Evolutionary conservation across 1,140 invertebrate genomes (phyloP), one percentile per base, ranked within the genome.

Genomic region (Pogonomyrmex californicus): DNA sequence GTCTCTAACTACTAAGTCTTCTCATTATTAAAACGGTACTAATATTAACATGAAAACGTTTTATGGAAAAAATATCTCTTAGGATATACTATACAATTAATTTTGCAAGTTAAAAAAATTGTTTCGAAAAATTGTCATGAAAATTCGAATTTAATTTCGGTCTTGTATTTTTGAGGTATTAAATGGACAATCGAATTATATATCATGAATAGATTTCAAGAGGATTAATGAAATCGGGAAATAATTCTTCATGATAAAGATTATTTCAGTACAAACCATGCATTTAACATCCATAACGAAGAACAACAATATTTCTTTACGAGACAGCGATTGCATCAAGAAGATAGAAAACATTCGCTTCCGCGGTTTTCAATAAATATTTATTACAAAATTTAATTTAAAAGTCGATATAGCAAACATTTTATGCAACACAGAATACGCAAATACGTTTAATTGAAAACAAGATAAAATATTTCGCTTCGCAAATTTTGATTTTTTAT

Each of bases 401-500:
- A 30, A 51, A 70, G 49, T 49, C 23, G n/a, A 70, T 70, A 51
- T 51, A 17, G 4, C 6, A 6, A 51, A 70, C 51, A 70, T 51
- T 70, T 70, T 17, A 51, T 23, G 30, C 30, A 66, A 66, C 30
- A 70, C 30, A 51, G 23, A 70, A 70, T 70, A 51, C n/a, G 47
- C 3, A 70, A 70, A 70, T 51, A 51, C 6, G 14, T 51, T 30
- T 33, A 51, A 70, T 70, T 51, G 7, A 70, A 23, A 36, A 44
- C 4, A 4, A 66, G n/a, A 44, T 66, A 44, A 66, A 66, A 66
- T 66, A 66, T 41, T 3, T 4, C 9, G 38, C 44, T 66, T 66
- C 44, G 38, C n/a, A 66, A 66, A 66, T 23, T 66, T 9, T 23
- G 9, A 23, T 44, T 66, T 66, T 23, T 44, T 66, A 66, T 12